Evolutionary conservation across 2,113 vertebrate genomes (phyloP).

Genomic region (Chrysochloris asiatica): DNA sequence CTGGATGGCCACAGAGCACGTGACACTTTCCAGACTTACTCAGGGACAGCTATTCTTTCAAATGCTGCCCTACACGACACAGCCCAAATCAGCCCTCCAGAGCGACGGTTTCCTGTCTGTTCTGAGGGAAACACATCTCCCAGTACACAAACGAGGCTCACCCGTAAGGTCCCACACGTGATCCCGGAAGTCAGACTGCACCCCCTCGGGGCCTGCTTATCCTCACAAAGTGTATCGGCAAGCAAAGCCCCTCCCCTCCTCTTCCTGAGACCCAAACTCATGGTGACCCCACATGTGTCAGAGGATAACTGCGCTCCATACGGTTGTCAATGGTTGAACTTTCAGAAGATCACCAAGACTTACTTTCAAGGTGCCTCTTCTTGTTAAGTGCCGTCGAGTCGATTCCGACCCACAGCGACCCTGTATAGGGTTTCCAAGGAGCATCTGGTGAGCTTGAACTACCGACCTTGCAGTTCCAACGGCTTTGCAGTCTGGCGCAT

Average conservation of each 20-base stretch:
- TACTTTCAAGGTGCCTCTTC: neutral
- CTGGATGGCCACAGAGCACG: accelerated
- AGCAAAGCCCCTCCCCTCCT: neutral
- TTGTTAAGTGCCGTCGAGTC: too few relatives aligned
- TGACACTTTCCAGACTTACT: neutral
- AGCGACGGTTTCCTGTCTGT: neutral
- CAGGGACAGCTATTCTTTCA: neutral
- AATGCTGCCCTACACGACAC: neutral
- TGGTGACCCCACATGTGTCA: neutral
- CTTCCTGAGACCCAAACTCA: neutral
- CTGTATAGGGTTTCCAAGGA: too few relatives aligned
- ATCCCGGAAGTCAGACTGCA: neutral
- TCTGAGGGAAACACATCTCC: neutral
- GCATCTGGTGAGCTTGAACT: too few relatives aligned
- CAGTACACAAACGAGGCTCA: neutral
- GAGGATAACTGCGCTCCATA: neutral
- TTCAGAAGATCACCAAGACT: neutral
- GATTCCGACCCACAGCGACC: neutral
- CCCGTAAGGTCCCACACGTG: neutral
- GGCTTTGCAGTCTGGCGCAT: too few relatives aligned
- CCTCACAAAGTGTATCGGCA: neutral
- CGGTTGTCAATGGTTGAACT: too few relatives aligned
- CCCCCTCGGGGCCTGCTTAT: neutral
- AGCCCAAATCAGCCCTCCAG: neutral
- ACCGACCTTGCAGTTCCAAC: too few relatives aligned